Percentiles rank a stretch among this genome's conserved stretches.
Evolutionary conservation across 1,140 invertebrate species (phyloP).

Genomic region (Hirudo medicinalis): DNA sequence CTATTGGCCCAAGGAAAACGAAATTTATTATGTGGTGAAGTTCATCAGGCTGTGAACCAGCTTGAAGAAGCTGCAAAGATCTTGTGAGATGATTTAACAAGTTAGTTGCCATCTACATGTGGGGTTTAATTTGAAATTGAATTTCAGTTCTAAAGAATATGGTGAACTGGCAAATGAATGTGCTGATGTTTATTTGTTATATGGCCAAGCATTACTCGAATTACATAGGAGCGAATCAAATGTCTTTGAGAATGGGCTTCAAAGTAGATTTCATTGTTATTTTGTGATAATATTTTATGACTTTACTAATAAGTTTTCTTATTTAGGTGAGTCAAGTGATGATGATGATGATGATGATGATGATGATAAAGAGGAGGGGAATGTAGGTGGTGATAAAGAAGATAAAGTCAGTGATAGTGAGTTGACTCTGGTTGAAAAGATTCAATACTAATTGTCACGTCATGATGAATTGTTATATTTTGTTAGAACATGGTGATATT

Average conservation of each 20-base stretch:
- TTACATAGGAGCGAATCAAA: conserved; percentile 63
- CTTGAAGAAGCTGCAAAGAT: conserved; percentile 61
- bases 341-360: conserved; percentile 24
- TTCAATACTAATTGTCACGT: not conserved
- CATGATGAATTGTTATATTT: not conserved
- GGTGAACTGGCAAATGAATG: conserved; percentile 64
- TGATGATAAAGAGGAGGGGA: conserved; percentile 26
- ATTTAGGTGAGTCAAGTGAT: conserved; percentile 18
- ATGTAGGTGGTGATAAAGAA: conserved; percentile 15
- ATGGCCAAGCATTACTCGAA: conserved; percentile 65
- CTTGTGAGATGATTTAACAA: conserved; percentile 37
- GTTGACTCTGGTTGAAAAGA: conserved; percentile 16
- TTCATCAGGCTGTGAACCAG: conserved; percentile 56
- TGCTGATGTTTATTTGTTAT: conserved; percentile 65
- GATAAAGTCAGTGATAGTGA: conserved; percentile 16
- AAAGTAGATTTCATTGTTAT: not conserved
- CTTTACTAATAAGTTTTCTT: not conserved
- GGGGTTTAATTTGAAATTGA: not conserved
- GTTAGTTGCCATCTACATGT: not conserved
- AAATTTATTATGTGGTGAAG: conserved; percentile 65
- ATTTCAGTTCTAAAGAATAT: conserved; percentile 43
- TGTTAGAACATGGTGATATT: not conserved
- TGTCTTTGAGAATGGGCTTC: conserved; percentile 59
- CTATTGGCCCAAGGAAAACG: conserved; percentile 57
- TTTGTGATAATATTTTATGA: not conserved